These are phyloP conservation scores for Varroa destructor DNA, from an alignment of 1,140 invertebrate species.

Conservation along the genomic window DNA sequence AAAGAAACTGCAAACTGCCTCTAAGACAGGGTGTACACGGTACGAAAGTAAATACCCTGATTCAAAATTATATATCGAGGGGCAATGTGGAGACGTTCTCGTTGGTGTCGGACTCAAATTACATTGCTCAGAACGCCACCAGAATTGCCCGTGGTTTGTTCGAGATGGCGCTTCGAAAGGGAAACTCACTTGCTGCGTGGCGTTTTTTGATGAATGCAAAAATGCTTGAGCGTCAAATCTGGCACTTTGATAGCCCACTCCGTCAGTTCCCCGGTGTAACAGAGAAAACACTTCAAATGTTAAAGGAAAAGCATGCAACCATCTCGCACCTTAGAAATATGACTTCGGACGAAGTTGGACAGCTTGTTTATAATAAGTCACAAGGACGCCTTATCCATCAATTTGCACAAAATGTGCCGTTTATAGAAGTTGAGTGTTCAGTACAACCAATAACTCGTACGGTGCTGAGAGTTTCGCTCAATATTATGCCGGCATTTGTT, in stretches of 20 bases:
- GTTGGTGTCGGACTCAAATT: constrained; percentile 78
- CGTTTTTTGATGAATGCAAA: constrained; percentile 64
- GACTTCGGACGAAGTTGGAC: constrained; percentile 42
- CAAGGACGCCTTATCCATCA: constrained; percentile 59
- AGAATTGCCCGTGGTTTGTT: constrained; percentile 82
- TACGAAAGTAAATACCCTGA: constrained; percentile 92
- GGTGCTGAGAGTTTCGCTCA: constrained; percentile 71
- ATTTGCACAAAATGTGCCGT: constrained; percentile 69
- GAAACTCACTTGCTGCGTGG: constrained; percentile 73
- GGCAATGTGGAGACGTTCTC: constrained; percentile 70
- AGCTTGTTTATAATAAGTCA: constrained; percentile 29
- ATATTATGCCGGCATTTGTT: constrained; percentile 65
- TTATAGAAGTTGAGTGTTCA: constrained; percentile 61
- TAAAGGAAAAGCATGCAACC: constrained; percentile 37
- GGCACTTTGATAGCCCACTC: constrained; percentile 72
- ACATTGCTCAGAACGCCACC: constrained; percentile 71
- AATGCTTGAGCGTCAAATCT: constrained; percentile 75
- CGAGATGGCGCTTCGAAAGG: constrained; percentile 75
- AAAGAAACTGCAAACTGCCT: constrained; percentile 53
- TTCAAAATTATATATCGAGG: constrained; percentile 78
- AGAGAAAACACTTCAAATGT: constrained; percentile 40
- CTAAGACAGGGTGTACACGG: constrained; percentile 67
- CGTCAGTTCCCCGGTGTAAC: constrained; percentile 54
- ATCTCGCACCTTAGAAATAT: constrained; percentile 41
- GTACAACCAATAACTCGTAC: constrained; percentile 89